These are phyloP conservation scores for Willowsia nigromaculata DNA, from an alignment of 2,888 invertebrate genomes.

Conservation along the genomic window DNA sequence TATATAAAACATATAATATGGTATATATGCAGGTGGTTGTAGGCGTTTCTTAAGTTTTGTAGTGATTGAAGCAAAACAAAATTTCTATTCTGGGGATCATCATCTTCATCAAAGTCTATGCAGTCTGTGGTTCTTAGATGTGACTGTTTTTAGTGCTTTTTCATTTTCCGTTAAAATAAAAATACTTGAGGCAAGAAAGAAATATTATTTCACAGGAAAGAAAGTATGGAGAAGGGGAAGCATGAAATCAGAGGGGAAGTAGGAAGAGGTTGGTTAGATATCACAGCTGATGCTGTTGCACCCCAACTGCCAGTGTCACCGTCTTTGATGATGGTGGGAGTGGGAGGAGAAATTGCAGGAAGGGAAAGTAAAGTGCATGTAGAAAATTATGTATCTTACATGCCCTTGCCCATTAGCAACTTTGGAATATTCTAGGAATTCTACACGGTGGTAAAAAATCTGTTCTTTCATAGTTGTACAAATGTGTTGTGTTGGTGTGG, in stretches of 20 bases:
- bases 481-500: not conserved
- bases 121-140: constrained; percentile 9
- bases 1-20: not conserved
- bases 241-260: not conserved
- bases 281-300: not conserved
- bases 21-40: not conserved
- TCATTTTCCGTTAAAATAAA: constrained; percentile 2
- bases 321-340: not conserved
- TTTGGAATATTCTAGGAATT: constrained; percentile 31
- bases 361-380: not conserved
- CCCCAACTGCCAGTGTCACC: constrained; percentile 7
- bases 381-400: not conserved
- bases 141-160: not conserved
- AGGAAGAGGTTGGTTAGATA: not conserved
- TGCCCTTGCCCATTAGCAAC: not conserved
- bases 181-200: constrained; percentile 8
- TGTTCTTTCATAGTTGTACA: not conserved
- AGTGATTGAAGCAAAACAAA: constrained; percentile 13
- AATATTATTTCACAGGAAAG: constrained; percentile 40
- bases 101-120: not conserved
- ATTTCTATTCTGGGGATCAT: not conserved
- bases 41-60: not conserved
- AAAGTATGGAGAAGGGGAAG: not conserved
- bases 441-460: constrained; percentile 29
- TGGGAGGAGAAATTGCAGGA: not conserved